Percentiles rank a stretch among this genome's conserved stretches.
Evolutionary conservation across 2,888 invertebrate genomes (phyloP).

Genomic region (Andrena minutula): DNA sequence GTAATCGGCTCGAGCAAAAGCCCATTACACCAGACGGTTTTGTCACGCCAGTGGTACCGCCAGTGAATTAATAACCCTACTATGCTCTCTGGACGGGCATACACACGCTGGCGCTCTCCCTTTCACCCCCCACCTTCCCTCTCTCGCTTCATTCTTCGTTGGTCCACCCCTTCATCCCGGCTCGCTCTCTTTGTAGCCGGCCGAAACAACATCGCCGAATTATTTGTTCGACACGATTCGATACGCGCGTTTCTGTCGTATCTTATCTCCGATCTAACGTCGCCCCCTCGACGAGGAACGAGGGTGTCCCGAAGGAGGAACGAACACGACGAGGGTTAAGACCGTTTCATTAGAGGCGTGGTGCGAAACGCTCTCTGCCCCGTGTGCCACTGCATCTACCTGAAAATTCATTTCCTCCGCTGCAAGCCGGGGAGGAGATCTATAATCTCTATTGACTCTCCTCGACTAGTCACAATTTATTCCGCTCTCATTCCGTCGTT

Average conservation of each 20-base stretch:
- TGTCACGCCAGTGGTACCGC: constrained; percentile 71
- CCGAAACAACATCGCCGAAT: constrained; percentile 67
- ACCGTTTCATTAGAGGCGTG: constrained; percentile 53
- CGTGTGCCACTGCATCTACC: constrained; percentile 6
- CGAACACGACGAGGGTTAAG: constrained; percentile 35
- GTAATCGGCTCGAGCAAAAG: constrained; percentile 70
- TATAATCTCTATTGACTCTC: not conserved
- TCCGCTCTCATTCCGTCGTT: too few species aligned
- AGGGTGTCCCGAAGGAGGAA: constrained; percentile 29
- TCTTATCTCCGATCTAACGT: constrained; percentile 73
- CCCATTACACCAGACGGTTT: constrained; percentile 74
- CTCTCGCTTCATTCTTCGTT: constrained; percentile 14
- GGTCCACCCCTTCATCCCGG: constrained; percentile 7
- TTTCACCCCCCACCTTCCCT: not conserved
- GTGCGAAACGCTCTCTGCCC: constrained; percentile 23
- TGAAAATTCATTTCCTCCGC: constrained; percentile 3
- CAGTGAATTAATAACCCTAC: constrained; percentile 72
- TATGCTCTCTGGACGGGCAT: constrained; percentile 58
- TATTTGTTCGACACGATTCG: constrained; percentile 74
- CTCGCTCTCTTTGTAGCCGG: constrained; percentile 47
- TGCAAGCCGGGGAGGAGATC: not conserved
- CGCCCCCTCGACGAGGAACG: constrained; percentile 53
- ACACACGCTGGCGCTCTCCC: constrained; percentile 13
- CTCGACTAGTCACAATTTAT: too few species aligned
- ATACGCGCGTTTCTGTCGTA: constrained; percentile 69